phyloP scores from a whole-genome alignment of 2,797 vertebrate genomes.

The Anomalospiza imberbis region DNA sequence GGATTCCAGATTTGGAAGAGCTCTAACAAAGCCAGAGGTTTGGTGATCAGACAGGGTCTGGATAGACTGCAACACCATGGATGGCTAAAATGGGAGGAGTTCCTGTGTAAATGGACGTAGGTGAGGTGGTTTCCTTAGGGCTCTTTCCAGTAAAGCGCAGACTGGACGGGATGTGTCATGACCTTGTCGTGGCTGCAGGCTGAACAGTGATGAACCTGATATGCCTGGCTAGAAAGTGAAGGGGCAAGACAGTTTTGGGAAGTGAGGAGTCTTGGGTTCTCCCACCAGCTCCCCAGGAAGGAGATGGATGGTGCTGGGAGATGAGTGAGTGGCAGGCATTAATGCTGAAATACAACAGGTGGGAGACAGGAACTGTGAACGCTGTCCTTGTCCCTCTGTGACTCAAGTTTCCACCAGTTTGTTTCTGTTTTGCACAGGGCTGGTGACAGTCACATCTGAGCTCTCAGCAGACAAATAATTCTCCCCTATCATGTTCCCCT shows the following conservation, averaged over 20 bases:
- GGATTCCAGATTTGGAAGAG: background rate
- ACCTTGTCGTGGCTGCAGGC: rapidly evolving
- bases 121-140: background rate
- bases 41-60: background rate
- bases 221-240: background rate
- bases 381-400: rapidly evolving
- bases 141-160: background rate
- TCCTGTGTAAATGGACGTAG: background rate
- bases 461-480: background rate
- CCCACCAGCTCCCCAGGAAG: background rate
- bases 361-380: background rate
- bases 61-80: background rate
- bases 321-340: rapidly evolving
- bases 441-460: background rate
- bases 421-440: background rate
- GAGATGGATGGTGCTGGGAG: rapidly evolving
- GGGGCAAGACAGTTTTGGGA: background rate
- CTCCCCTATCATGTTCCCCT: background rate
- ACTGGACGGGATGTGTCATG: rapidly evolving
- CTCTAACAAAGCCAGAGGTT: background rate
- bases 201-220: background rate
- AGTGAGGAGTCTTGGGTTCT: rapidly evolving
- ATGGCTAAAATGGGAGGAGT: background rate
- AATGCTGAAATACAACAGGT: background rate
- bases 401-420: background rate